Percentiles rank a stretch among this genome's conserved stretches.
Conservation (phyloP, 2,888 invertebrate genomes). For the Caenorhabditis drosophilae region DNA sequence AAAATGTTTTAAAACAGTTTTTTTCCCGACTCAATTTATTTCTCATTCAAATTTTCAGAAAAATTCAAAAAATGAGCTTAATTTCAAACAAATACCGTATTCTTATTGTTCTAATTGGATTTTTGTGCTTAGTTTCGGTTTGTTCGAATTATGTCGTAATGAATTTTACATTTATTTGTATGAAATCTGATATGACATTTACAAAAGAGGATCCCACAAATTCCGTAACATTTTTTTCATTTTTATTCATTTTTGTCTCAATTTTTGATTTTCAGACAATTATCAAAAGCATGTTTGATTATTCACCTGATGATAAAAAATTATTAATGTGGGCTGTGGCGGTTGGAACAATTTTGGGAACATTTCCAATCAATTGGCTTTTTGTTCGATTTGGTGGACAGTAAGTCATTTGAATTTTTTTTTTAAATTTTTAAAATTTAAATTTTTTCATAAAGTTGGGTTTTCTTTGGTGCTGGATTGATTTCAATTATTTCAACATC, state of each 20-base stretch:
- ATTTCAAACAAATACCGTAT: constrained; percentile 37
- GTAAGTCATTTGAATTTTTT: too few species aligned
- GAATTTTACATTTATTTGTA: constrained; percentile 60
- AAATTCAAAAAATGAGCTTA: too few species aligned
- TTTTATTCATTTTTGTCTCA: too few species aligned
- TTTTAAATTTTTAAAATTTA: too few species aligned
- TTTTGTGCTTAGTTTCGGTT: constrained; percentile 50
- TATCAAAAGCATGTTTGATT: constrained; percentile 42
- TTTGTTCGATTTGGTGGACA: constrained; percentile 57
- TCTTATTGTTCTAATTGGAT: constrained; percentile 40
- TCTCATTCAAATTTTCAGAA: too few species aligned
- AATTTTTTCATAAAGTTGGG: too few species aligned
- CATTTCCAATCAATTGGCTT: constrained; percentile 56
- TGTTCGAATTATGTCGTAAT: constrained; percentile 57
- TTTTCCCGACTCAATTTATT: too few species aligned
- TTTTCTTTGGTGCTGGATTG: constrained; percentile 49
- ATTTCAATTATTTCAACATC: constrained; percentile 45
- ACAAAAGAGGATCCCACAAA: constrained; percentile 13
- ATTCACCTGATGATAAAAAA: constrained; percentile 54
- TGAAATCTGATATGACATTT: constrained; percentile 45
- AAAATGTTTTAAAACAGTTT: too few species aligned
- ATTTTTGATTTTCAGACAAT: constrained; percentile 26
- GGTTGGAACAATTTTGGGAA: constrained; percentile 55
- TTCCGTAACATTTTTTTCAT: too few species aligned
- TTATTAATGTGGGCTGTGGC: constrained; percentile 59